Percentiles rank a stretch among this genome's conserved stretches.
Evolutionary conservation across 1,140 invertebrate species (phyloP).

Genomic region (Cephus cinctus): DNA sequence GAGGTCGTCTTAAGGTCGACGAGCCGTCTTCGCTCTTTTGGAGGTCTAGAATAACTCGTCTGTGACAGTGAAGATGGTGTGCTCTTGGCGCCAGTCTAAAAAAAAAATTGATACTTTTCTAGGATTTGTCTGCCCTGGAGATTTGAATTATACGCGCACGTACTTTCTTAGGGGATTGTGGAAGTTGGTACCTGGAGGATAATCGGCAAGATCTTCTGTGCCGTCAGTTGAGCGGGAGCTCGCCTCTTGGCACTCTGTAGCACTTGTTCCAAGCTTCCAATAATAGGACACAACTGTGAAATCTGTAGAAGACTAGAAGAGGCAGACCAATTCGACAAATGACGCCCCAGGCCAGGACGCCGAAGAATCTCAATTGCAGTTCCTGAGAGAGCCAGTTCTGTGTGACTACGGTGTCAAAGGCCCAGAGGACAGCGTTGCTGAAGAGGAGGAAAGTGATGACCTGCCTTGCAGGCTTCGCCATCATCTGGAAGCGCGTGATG

Average conservation of each 20-base stretch:
- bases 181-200: conserved; percentile 34
- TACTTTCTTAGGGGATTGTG: no score
- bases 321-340: conserved; percentile 66
- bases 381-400: conserved; percentile 63
- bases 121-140: no score
- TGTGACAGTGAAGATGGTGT: conserved; percentile 12
- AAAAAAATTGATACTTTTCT: no score
- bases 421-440: conserved; percentile 69
- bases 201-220: conserved; percentile 28
- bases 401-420: conserved; percentile 69
- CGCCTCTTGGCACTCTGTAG: conserved; percentile 51
- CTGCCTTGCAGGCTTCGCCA: conserved; percentile 65
- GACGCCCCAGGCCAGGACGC: conserved; percentile 67
- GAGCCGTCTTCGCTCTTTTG: conserved; percentile 12
- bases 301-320: conserved; percentile 68
- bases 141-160: no score
- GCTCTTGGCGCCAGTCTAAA: conserved; percentile 19
- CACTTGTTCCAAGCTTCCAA: conserved; percentile 70
- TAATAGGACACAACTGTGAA: conserved; percentile 69
- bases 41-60: conserved; percentile 21
- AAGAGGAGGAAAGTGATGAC: conserved; percentile 69
- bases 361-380: conserved; percentile 64
- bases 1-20: conserved; percentile 9
- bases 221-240: conserved; percentile 49
- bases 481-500: conserved; percentile 57